These are phyloP conservation scores for Strigops habroptila DNA, from an alignment of 2,113 vertebrate genomes.

Conservation along the genomic window DNA sequence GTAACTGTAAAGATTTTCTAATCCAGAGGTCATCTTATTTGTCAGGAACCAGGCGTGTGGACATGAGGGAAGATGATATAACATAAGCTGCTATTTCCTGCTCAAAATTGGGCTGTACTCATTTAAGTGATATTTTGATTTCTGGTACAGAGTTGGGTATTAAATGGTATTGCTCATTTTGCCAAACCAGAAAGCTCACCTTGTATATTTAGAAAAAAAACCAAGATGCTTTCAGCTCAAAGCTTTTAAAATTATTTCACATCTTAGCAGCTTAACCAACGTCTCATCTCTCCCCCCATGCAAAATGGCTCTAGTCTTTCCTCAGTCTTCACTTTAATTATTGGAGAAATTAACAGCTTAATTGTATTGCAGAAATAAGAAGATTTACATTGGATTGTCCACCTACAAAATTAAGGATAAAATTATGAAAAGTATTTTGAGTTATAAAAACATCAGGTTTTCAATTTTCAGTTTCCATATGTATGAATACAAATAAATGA, in stretches of 20 bases:
- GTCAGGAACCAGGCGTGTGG: background rate
- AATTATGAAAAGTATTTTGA: background rate
- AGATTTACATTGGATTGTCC: background rate
- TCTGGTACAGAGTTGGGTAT: background rate
- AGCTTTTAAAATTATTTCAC: background rate
- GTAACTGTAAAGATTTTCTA: background rate
- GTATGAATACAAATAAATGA: background rate
- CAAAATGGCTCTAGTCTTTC: background rate
- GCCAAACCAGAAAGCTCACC: background rate
- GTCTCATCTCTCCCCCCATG: background rate
- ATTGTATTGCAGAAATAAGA: background rate
- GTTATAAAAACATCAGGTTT: background rate
- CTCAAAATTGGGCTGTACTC: background rate
- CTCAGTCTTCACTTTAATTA: background rate
- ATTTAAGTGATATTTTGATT: background rate
- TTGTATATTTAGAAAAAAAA: background rate
- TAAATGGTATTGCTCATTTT: background rate
- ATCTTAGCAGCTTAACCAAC: background rate
- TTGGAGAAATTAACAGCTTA: background rate
- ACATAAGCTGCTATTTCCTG: background rate
- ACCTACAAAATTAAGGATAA: background rate
- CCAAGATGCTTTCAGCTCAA: background rate
- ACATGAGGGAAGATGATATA: background rate
- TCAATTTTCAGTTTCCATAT: background rate
- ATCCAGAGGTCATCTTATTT: background rate